Conservation (phyloP, 2,113 vertebrate genomes). For the Dinomys branickii region DNA sequence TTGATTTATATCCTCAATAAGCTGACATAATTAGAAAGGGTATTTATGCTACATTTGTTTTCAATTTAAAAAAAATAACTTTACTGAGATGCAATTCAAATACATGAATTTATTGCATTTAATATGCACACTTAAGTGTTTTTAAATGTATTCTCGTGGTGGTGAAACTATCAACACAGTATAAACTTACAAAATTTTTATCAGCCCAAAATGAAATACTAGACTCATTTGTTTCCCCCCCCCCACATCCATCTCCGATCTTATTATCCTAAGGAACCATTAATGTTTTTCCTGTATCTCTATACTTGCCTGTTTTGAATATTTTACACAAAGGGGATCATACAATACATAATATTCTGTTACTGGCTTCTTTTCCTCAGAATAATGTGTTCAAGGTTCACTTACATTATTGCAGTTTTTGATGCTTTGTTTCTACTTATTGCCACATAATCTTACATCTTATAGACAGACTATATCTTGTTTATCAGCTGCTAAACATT, state of each 20-base stretch:
- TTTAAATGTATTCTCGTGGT: neutral
- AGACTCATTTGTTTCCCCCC: neutral
- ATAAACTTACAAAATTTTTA: neutral
- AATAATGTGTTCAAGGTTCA: neutral
- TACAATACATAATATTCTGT: neutral
- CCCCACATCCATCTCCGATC: accelerated
- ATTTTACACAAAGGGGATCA: neutral
- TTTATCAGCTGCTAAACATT: neutral
- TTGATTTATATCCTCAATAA: neutral
- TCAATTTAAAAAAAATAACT: neutral
- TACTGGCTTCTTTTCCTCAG: neutral
- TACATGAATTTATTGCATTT: neutral
- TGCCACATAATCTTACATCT: neutral
- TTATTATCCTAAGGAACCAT: neutral
- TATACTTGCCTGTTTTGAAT: neutral
- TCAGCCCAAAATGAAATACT: neutral
- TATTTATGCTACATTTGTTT: neutral
- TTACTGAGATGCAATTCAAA: neutral
- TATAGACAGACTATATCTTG: neutral
- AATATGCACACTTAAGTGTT: neutral
- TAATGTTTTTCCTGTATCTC: neutral
- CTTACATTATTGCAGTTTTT: neutral
- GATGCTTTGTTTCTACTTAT: neutral
- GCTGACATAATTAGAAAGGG: neutral
- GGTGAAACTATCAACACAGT: neutral